Evolutionary conservation across 2,113 vertebrate genomes (phyloP).

Genomic region (Lynx canadensis): DNA sequence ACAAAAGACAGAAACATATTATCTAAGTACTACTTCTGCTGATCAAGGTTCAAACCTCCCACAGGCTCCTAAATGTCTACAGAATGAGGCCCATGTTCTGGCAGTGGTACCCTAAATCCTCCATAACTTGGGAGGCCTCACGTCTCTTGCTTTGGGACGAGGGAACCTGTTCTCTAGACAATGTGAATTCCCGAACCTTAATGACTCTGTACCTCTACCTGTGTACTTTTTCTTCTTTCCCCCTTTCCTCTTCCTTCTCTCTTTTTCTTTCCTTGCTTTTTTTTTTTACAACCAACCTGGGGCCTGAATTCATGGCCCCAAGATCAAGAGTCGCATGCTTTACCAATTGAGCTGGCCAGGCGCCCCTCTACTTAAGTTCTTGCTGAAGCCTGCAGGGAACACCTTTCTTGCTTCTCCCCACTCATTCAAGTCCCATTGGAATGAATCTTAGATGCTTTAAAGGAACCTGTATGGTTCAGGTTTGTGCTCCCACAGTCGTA

Average conservation of each 20-base stretch:
- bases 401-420: neutral
- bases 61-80: neutral
- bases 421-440: neutral
- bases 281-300: neutral
- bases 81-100: neutral
- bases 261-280: neutral
- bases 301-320: neutral
- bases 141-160: neutral
- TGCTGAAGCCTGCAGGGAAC: neutral
- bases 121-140: neutral
- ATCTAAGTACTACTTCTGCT: neutral
- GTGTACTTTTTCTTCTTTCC: neutral
- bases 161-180: neutral
- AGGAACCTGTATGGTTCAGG: neutral
- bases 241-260: neutral
- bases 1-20: neutral
- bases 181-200: neutral
- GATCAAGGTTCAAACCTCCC: neutral
- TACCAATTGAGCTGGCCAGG: neutral
- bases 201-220: neutral
- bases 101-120: neutral
- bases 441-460: neutral
- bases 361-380: neutral
- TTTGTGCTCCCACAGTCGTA: neutral
- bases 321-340: neutral